These are phyloP conservation scores for Coenonympha glycerion DNA, from an alignment of 2,888 invertebrate genomes.

Conservation along the genomic window DNA sequence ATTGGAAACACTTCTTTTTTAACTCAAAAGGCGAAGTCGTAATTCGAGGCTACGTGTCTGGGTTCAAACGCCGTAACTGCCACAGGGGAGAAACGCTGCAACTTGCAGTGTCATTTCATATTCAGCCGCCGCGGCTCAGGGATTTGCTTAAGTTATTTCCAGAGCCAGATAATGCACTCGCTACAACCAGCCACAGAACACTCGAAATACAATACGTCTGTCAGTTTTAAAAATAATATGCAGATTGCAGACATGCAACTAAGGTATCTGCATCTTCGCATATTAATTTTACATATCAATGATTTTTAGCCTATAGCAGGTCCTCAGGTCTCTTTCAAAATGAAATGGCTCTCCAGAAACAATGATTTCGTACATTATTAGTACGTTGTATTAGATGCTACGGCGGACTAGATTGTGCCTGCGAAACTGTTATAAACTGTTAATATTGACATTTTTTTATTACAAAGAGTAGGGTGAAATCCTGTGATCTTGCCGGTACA, in stretches of 20 bases:
- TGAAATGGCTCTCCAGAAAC: no score
- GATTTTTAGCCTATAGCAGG: no score
- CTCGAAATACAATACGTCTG: not conserved
- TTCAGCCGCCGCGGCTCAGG: conserved; percentile 5
- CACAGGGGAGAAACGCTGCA: conserved; percentile 7
- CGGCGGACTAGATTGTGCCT: no score
- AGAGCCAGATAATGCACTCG: conserved; percentile 1
- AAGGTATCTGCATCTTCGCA: not conserved
- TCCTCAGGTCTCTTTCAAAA: no score
- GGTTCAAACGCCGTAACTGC: conserved; percentile 4
- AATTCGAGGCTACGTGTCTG: not conserved
- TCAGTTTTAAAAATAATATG: not conserved
- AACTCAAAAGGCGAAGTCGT: not conserved
- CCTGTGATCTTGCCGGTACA: no score
- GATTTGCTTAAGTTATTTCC: conserved; percentile 10
- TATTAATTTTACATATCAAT: no score
- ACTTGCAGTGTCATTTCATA: conserved; percentile 5
- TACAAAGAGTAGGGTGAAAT: no score
- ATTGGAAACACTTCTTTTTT: no score
- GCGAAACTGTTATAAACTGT: no score
- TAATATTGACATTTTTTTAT: no score
- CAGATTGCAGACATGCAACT: not conserved
- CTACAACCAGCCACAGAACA: not conserved
- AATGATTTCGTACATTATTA: no score
- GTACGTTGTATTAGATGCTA: no score